Percentiles rank a stretch among this genome's conserved stretches.
Evolutionary conservation across 2,888 invertebrate species (phyloP).

Genomic region (Caradrina clavipalpis): DNA sequence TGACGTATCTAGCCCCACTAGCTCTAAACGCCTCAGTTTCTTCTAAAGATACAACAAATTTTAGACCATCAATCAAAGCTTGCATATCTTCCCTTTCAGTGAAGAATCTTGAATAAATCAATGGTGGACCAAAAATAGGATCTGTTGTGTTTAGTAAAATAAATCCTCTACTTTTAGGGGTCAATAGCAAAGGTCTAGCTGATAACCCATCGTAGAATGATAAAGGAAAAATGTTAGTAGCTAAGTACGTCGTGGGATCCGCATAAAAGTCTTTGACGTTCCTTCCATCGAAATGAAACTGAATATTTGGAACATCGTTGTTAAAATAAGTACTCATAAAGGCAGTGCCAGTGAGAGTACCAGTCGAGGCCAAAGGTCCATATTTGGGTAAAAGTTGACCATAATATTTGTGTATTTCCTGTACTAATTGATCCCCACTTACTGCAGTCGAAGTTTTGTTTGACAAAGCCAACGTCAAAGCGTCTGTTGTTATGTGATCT

Average conservation of each 20-base stretch:
- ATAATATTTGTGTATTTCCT: slow-evolving; percentile 85
- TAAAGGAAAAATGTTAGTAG: slow-evolving; percentile 89
- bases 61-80: slow-evolving; percentile 91
- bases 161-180: slow-evolving; percentile 92
- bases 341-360: slow-evolving; percentile 90
- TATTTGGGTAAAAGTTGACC: slow-evolving; percentile 78
- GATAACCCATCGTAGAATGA: slow-evolving; percentile 92
- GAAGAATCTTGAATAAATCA: slow-evolving; percentile 94
- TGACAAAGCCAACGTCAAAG: slow-evolving; percentile 83
- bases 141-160: slow-evolving; percentile 92
- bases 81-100: slow-evolving; percentile 92
- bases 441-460: slow-evolving; percentile 90
- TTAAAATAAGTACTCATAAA: slow-evolving; percentile 91
- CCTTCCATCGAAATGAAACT: slow-evolving; percentile 92
- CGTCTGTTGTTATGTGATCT: slow-evolving; percentile 93
- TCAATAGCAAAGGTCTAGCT: slow-evolving; percentile 91
- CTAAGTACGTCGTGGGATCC: slow-evolving; percentile 89
- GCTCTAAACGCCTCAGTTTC: slow-evolving; percentile 91
- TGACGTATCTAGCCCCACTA: slow-evolving; percentile 90
- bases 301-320: slow-evolving; percentile 91
- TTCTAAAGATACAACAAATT: slow-evolving; percentile 91
- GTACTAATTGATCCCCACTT: slow-evolving; percentile 76
- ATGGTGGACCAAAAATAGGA: slow-evolving; percentile 93
- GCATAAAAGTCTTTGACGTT: slow-evolving; percentile 90
- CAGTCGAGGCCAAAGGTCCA: slow-evolving; percentile 90